Conservation (phyloP, 2,113 vertebrate species). For the Natator depressus region DNA sequence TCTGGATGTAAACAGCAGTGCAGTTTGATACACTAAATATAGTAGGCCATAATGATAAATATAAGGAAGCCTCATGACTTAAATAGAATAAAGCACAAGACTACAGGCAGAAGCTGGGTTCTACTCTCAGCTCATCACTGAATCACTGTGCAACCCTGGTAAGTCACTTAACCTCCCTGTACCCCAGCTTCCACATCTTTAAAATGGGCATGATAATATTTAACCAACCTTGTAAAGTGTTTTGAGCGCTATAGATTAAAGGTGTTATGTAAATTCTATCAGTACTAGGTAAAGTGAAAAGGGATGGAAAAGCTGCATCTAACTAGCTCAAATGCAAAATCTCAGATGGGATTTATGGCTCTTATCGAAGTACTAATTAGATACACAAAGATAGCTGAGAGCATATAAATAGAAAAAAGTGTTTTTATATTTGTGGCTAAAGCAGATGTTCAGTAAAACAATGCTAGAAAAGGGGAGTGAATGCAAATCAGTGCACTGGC, state of each 20-base stretch:
- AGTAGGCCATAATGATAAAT: neutral
- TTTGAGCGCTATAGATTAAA: neutral
- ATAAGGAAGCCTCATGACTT: neutral
- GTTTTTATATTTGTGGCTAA: neutral
- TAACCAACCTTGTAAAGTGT: neutral
- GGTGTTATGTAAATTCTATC: neutral
- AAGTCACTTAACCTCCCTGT: neutral
- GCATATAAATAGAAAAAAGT: neutral
- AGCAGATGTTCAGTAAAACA: constrained; percentile 3
- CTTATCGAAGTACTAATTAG: neutral
- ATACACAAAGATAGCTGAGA: neutral
- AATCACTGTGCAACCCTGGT: neutral
- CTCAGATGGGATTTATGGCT: neutral
- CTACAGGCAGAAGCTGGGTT: neutral
- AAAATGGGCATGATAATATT: neutral
- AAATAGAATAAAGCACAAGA: neutral
- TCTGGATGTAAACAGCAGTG: neutral
- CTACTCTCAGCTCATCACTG: neutral
- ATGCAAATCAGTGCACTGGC: neutral
- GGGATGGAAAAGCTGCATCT: neutral
- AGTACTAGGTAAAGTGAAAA: neutral
- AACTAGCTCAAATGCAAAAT: constrained; percentile 2
- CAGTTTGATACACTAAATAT: neutral
- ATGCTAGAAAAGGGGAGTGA: neutral
- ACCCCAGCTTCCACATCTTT: neutral